These are phyloP conservation scores for Vidua macroura DNA, from an alignment of 2,113 vertebrate genomes.

Conservation along the genomic window DNA sequence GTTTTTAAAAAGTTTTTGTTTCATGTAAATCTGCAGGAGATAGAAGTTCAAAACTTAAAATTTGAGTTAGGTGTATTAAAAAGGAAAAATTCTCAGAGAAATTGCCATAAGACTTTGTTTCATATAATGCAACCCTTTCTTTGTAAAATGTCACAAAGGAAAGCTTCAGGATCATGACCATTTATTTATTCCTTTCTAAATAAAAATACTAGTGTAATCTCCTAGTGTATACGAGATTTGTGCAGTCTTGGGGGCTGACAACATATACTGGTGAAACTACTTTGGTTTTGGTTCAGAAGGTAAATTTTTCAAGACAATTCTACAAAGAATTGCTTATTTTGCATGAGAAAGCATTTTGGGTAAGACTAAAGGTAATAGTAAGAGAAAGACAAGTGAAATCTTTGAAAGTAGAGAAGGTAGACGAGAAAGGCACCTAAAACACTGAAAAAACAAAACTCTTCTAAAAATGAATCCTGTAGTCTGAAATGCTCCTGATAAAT, in stretches of 20 bases:
- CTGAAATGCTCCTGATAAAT: neutral
- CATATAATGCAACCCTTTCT: neutral
- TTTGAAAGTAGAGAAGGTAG: neutral
- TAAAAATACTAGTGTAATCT: neutral
- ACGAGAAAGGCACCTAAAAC: neutral
- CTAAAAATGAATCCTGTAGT: neutral
- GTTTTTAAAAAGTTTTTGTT: neutral
- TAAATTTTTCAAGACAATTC: neutral
- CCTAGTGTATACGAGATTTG: neutral
- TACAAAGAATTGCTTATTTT: neutral
- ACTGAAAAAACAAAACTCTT: neutral
- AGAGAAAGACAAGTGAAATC: neutral
- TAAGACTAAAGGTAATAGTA: neutral
- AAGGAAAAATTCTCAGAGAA: neutral
- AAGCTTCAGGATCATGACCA: neutral
- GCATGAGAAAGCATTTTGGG: neutral
- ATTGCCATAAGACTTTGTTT: fast-evolving
- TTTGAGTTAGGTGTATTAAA: neutral
- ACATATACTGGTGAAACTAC: neutral
- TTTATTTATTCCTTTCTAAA: neutral
- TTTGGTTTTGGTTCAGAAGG: neutral
- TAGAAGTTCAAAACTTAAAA: neutral
- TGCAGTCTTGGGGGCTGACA: neutral
- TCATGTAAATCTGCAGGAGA: neutral
- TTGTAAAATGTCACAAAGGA: neutral